These are phyloP conservation scores for Apolygus lucorum DNA, from an alignment of 1,140 invertebrate species.

Conservation along the genomic window DNA sequence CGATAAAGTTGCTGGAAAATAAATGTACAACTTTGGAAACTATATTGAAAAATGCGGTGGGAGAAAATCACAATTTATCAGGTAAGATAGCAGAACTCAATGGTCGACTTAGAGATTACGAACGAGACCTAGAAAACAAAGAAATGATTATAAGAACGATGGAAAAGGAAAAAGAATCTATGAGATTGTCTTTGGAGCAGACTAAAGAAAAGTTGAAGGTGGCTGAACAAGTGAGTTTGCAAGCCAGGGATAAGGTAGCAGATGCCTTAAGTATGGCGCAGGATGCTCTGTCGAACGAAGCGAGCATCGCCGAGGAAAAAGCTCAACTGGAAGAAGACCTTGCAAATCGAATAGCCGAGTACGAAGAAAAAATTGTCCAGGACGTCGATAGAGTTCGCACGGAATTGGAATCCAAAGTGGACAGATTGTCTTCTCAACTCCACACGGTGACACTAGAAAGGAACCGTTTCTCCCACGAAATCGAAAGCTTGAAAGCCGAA, in stretches of 20 bases:
- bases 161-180: background rate
- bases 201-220: background rate
- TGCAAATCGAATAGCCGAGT: background rate
- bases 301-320: constrained; percentile 6
- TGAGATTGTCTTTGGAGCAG: background rate
- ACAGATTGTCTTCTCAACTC: background rate
- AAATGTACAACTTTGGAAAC: background rate
- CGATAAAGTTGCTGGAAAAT: background rate
- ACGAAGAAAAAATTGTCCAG: background rate
- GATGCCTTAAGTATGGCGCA: constrained; percentile 9
- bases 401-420: background rate
- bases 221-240: constrained; percentile 5
- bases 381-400: background rate
- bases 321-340: background rate
- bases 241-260: constrained; percentile 10
- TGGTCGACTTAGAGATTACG: background rate
- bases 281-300: constrained; percentile 10
- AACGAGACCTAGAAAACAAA: background rate
- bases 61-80: background rate
- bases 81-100: background rate
- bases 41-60: background rate
- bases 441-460: constrained; percentile 13
- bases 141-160: background rate
- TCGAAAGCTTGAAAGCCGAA: background rate
- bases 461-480: constrained; percentile 1